Percentiles rank a stretch among this genome's conserved stretches.
Evolutionary conservation across 2,888 invertebrate species (phyloP).

Genomic region (Xanthia icteritia): DNA sequence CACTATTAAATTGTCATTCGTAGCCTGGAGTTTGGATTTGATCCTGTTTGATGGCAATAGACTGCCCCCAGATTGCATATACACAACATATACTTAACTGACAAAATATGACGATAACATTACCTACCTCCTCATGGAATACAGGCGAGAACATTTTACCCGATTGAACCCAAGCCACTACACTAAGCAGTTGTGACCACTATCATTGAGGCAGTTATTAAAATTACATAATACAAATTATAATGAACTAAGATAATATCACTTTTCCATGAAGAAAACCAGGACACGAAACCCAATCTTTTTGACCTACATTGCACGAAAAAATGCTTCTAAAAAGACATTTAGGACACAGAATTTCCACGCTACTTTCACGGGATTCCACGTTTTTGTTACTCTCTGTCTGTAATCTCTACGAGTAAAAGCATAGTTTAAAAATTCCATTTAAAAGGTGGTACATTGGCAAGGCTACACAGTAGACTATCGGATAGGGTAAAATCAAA

Average conservation of each 20-base stretch:
- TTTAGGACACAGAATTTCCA: constrained; percentile 10
- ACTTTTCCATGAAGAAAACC: background rate
- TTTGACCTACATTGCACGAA: constrained; percentile 14
- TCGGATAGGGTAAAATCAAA: background rate
- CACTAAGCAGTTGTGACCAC: background rate
- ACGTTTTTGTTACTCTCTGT: constrained; percentile 18
- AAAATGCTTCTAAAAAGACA: constrained; percentile 21
- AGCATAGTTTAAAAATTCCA: constrained; percentile 34
- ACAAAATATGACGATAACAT: background rate
- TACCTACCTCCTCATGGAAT: no score
- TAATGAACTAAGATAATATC: background rate
- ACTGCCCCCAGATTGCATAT: background rate
- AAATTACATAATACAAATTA: background rate
- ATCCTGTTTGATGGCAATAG: background rate
- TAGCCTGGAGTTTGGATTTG: no score
- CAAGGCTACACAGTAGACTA: constrained; percentile 4
- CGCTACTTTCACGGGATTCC: constrained; percentile 1
- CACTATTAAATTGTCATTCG: no score
- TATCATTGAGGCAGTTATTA: background rate
- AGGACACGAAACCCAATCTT: background rate
- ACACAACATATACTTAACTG: background rate
- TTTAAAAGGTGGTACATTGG: constrained; percentile 21
- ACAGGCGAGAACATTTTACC: background rate
- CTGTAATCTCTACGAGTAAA: constrained; percentile 26
- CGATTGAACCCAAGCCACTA: background rate